Evolutionary conservation across 1,140 invertebrate genomes (phyloP).

Genomic region (Drosophila subobscura): DNA sequence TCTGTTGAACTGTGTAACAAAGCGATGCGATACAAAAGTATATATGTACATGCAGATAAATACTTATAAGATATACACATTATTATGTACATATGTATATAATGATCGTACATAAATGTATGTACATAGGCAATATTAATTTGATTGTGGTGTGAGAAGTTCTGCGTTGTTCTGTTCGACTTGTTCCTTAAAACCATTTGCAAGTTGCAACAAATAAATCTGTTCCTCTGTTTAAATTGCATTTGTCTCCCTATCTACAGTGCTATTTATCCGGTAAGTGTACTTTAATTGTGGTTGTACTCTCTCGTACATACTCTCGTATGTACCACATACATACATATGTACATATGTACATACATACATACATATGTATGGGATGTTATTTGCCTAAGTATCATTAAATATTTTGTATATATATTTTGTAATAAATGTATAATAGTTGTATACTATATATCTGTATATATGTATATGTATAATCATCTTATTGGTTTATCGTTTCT

Average conservation of each 20-base stretch:
- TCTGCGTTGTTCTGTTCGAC: conserved; percentile 61
- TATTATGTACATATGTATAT: background rate
- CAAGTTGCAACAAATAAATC: conserved; percentile 42
- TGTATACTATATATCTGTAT: conserved; percentile 4
- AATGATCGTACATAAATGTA: conserved; percentile 1
- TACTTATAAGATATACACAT: background rate
- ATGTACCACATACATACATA: conserved; percentile 4
- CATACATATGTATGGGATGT: conserved; percentile 34
- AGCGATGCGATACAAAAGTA: conserved; percentile 26
- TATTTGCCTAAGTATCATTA: conserved; percentile 57
- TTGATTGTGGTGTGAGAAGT: conserved; percentile 28
- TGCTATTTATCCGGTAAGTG: conserved; percentile 50
- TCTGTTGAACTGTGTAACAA: background rate
- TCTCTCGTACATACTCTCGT: conserved; percentile 4
- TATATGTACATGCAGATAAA: conserved; percentile 24
- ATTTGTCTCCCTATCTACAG: conserved; percentile 77
- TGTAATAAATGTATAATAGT: conserved; percentile 47
- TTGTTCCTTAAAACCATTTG: conserved; percentile 67
- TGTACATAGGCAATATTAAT: conserved; percentile 8
- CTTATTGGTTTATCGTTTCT: conserved; percentile 31
- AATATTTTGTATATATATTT: conserved; percentile 33
- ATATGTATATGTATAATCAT: conserved; percentile 49
- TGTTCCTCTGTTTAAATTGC: conserved; percentile 49
- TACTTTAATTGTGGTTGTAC: conserved; percentile 39
- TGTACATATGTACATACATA: conserved; percentile 4